These are phyloP conservation scores for Dryas iulia DNA, from an alignment of 1,140 invertebrate genomes.

Conservation along the genomic window DNA sequence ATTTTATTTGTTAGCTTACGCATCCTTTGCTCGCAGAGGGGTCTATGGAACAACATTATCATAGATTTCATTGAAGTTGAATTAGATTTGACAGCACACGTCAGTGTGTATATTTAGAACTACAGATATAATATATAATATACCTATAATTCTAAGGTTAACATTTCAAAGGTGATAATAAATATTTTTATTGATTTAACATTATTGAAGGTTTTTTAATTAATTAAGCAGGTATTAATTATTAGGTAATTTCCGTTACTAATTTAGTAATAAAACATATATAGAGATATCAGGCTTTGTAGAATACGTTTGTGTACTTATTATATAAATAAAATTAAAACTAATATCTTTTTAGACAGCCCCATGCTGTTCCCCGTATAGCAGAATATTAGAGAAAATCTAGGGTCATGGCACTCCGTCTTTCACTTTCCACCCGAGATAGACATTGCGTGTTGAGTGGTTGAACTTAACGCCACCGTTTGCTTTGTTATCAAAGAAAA, in stretches of 20 bases:
- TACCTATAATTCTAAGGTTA: background rate
- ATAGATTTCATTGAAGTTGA: slow-evolving; percentile 20
- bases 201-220: background rate
- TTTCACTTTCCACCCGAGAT: too few species aligned
- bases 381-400: too few species aligned
- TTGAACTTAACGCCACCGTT: too few species aligned
- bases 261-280: background rate
- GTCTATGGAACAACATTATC: slow-evolving; percentile 16
- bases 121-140: background rate
- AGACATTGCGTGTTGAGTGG: too few species aligned
- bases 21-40: slow-evolving; percentile 19
- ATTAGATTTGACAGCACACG: slow-evolving; percentile 10
- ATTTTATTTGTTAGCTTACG: slow-evolving; percentile 46
- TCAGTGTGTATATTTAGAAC: background rate
- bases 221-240: background rate
- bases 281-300: too few species aligned
- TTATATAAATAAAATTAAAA: too few species aligned
- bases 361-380: too few species aligned
- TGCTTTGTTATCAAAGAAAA: too few species aligned
- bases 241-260: background rate
- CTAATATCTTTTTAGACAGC: too few species aligned
- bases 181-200: background rate
- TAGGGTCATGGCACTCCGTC: too few species aligned
- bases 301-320: too few species aligned
- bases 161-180: too few species aligned